phyloP scores from a whole-genome alignment of 2,113 vertebrate genomes.

The Atlantisia rogersi region DNA sequence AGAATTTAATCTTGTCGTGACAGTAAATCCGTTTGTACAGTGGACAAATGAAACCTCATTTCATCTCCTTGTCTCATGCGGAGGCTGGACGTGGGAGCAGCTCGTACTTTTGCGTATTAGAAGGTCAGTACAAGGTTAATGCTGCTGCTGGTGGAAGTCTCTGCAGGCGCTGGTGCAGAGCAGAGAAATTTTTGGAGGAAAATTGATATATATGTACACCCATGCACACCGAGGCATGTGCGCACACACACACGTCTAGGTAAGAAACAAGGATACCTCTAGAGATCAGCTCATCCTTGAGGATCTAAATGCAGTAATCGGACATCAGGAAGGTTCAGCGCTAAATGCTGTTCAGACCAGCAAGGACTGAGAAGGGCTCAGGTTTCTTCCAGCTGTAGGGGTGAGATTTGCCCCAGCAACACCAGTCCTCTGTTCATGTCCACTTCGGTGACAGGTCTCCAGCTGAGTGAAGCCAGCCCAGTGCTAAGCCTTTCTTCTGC shows the following conservation, averaged over 20 bases:
- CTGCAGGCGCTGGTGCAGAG: not conserved
- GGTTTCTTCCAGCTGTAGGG: not conserved
- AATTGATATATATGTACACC: not conserved
- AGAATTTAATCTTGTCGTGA: not conserved
- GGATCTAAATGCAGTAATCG: not conserved
- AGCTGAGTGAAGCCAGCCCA: not conserved
- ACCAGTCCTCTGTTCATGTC: not conserved
- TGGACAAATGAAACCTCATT: not conserved
- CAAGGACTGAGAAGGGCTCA: not conserved
- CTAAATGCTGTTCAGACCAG: not conserved
- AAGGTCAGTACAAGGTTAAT: conserved; percentile 2
- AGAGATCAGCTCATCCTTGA: not conserved
- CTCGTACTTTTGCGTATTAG: not conserved
- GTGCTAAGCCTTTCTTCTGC: not conserved
- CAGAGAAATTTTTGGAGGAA: not conserved
- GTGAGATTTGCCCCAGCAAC: not conserved
- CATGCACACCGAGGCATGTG: not conserved
- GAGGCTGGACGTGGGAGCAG: not conserved
- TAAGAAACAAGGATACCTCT: not conserved
- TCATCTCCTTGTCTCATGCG: not conserved
- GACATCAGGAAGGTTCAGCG: not conserved
- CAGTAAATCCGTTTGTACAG: not conserved
- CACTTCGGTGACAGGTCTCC: not conserved
- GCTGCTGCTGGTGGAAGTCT: not conserved
- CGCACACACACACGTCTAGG: not conserved